Evolutionary conservation across 2,113 vertebrate species (phyloP).

Genomic region (Microcebus jonahi): DNA sequence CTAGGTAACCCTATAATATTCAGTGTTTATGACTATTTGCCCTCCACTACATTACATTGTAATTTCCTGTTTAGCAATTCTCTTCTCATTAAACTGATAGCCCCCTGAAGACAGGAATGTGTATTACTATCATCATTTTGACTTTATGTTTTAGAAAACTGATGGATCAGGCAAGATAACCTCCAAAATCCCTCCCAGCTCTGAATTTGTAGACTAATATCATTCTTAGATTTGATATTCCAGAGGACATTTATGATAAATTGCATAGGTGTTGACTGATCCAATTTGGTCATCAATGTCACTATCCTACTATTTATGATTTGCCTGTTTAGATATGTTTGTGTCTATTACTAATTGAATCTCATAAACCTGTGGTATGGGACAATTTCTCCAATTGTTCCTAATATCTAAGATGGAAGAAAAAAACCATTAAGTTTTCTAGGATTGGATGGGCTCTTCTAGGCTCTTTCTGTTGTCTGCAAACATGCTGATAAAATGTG

Average conservation of each 20-base stretch:
- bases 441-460: background rate
- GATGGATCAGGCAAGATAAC: background rate
- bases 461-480: background rate
- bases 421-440: background rate
- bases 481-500: slow-evolving; percentile 7
- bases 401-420: background rate
- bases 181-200: background rate
- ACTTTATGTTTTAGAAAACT: slow-evolving; percentile 1
- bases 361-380: background rate
- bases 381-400: background rate
- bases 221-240: slow-evolving; percentile 38
- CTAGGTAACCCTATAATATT: background rate
- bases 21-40: background rate
- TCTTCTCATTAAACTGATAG: slow-evolving; percentile 1
- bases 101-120: background rate
- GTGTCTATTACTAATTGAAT: background rate
- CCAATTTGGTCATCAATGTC: background rate
- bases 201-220: slow-evolving; percentile 29
- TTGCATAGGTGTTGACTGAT: background rate
- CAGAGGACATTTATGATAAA: background rate
- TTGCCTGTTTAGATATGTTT: background rate
- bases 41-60: background rate
- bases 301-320: background rate
- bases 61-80: background rate
- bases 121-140: slow-evolving; percentile 17